Evolutionary conservation across 2,888 invertebrate genomes (phyloP), one percentile per base, ranked within the genome.

Genomic region (Cyclophora albipunctata): DNA sequence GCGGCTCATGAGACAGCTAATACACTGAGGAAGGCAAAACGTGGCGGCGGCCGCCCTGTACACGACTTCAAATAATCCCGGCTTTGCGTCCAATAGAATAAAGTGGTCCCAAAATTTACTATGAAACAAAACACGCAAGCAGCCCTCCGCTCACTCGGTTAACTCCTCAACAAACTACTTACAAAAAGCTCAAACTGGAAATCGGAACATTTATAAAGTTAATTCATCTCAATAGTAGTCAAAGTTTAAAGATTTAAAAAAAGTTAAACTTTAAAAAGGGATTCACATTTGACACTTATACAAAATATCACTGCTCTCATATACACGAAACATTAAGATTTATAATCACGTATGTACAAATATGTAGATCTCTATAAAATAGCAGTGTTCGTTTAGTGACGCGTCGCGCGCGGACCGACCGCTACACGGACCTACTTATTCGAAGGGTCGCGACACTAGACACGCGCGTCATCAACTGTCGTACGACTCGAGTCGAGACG

Each of bases 41-140:
- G 42, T 20, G 20, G 7, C 7, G 5, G 42, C 42, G 42, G 4
- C 42, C 7, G 42, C 42, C n/a, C 7, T 4, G 42, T 7, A 20
- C 7, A 20, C 20, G 20, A 20, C 43, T 6, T 33, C 34, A 34
- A 33, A 34, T 20, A 7, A 42, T 20, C 42, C 7, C 20, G 42
- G 4, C 42, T 20, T 20, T 20, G 20, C 20, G 20, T 7, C 42
- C 7, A 20, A 67, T 69, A 64, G 69, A 73, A 75, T 74, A 72
- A 73, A 81, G 75, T 87, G 87, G 87, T 87, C 87, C 87, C 87
- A 86, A 86, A 84, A 82, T 85, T 83, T 83, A 84, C 75, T 84
- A 85, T 84, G 84, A 87, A 85, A 78, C 74, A 77, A 78, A 84
- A 84, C 78, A 78, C 75, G 71, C 71, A 72, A 75, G 74, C 77